These are phyloP conservation scores for Osmerus mordax DNA, from an alignment of 2,113 vertebrate genomes.

Conservation along the genomic window DNA sequence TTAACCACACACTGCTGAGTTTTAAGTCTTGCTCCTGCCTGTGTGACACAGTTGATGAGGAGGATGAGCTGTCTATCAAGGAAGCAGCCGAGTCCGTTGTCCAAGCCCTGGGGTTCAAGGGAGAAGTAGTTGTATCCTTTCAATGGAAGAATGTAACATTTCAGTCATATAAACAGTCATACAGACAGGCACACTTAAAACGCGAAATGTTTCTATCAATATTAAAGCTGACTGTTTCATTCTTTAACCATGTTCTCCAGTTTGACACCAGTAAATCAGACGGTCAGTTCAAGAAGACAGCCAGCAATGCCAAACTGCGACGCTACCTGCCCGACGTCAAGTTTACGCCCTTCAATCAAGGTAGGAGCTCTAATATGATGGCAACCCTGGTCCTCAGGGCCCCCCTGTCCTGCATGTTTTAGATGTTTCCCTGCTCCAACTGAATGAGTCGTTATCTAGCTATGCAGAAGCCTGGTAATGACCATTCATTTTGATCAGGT, in stretches of 20 bases:
- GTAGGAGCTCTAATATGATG: constrained; percentile 52
- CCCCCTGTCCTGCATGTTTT: too few relatives aligned
- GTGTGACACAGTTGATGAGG: constrained; percentile 82
- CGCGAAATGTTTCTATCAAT: not conserved
- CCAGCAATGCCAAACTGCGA: constrained; percentile 86
- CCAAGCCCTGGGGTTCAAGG: constrained; percentile 80
- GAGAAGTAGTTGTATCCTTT: constrained; percentile 89
- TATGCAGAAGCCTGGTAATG: too few relatives aligned
- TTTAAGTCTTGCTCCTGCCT: not conserved
- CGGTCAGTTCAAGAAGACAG: constrained; percentile 96
- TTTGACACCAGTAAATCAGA: constrained; percentile 87
- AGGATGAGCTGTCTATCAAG: constrained; percentile 90
- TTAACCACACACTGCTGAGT: not conserved
- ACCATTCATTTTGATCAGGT: too few relatives aligned
- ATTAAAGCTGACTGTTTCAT: not conserved
- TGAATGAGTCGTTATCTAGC: too few relatives aligned
- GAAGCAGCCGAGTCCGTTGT: constrained; percentile 82
- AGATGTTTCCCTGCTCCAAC: too few relatives aligned
- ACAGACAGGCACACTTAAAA: not conserved
- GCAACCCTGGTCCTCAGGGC: too few relatives aligned
- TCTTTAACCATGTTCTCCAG: constrained; percentile 76
- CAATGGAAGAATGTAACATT: not conserved
- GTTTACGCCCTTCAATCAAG: constrained; percentile 91
- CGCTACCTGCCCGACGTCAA: constrained; percentile 79
- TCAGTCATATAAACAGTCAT: too few relatives aligned